Percentiles rank a stretch among this genome's conserved stretches.
These are phyloP conservation scores for Eupithecia tripunctaria DNA, from an alignment of 2,888 invertebrate genomes.

Conservation along the genomic window DNA sequence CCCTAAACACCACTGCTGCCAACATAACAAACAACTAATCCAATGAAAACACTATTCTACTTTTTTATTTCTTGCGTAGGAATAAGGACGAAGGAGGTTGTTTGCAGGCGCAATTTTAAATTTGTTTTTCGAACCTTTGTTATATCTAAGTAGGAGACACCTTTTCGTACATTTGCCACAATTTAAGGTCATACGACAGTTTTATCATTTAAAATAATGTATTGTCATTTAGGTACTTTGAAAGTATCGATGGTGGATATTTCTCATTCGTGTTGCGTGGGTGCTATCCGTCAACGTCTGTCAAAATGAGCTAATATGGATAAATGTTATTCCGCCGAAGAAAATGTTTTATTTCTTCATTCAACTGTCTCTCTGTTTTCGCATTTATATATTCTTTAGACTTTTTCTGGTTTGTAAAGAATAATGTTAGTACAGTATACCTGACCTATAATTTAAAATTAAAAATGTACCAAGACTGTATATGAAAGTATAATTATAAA, in stretches of 20 bases:
- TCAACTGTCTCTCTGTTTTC: conserved; percentile 33
- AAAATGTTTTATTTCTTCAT: conserved; percentile 35
- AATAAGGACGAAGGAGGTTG: conserved; percentile 29
- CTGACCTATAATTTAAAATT: neutral
- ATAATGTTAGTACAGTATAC: neutral
- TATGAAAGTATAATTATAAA: too few species aligned
- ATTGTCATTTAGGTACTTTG: conserved; percentile 23
- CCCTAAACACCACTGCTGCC: conserved; percentile 54
- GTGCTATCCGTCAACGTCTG: conserved; percentile 39
- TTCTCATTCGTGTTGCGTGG: conserved; percentile 30
- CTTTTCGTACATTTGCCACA: conserved; percentile 47
- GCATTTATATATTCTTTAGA: conserved; percentile 13
- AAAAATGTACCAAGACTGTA: neutral
- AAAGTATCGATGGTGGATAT: conserved; percentile 31
- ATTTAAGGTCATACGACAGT: conserved; percentile 51
- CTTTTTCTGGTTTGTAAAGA: conserved; percentile 19
- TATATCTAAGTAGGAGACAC: conserved; percentile 37
- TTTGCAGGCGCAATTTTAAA: conserved; percentile 25
- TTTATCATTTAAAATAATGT: conserved; percentile 61
- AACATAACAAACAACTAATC: conserved; percentile 33
- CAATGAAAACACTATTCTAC: conserved; percentile 28
- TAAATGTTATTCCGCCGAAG: conserved; percentile 38
- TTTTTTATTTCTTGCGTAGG: conserved; percentile 25
- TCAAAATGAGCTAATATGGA: conserved; percentile 36
- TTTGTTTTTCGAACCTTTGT: conserved; percentile 43